Base-by-base conservation (phyloP, 2,888 invertebrate species). In the Brachycybe producta region DNA sequence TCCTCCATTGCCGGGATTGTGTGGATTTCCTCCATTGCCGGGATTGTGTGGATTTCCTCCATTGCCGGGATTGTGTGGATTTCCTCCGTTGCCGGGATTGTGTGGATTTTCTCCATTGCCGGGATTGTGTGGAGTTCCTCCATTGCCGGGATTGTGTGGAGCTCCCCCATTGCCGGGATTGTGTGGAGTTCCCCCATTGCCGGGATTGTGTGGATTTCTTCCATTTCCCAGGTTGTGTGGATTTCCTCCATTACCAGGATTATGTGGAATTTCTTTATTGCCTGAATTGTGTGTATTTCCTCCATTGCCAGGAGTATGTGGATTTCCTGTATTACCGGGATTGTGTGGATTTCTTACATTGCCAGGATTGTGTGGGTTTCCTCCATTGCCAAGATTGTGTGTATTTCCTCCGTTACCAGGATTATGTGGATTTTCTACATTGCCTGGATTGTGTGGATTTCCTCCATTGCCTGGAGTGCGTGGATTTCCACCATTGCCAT, bases 1-100 rank as follows among this genome's bases (percentile, higher is more conserved):
- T n/a, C 28, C 28, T 7, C n/a, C 15, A 43, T 21, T 27, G 30
- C 28, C 19, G 21, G 13, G 27, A 1, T 13, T 15, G 8, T 28
- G 43, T 21, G 42, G 11, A 40, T 40, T 40, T 40, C 40, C 40
- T 40, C 40, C n/a, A n/a, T n/a, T n/a, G n/a, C n/a, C n/a, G n/a
- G n/a, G n/a, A n/a, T n/a, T n/a, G n/a, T n/a, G n/a, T n/a, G n/a
- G n/a, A n/a, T n/a, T n/a, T n/a, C n/a, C n/a, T n/a, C n/a, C n/a
- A n/a, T n/a, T n/a, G n/a, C n/a, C n/a, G n/a, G n/a, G n/a, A n/a
- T n/a, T n/a, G n/a, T n/a, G n/a, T n/a, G n/a, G n/a, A n/a, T n/a
- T n/a, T n/a, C n/a, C n/a, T n/a, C n/a, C n/a, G n/a, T n/a, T n/a
- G n/a, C n/a, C n/a, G n/a, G n/a, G n/a, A n/a, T n/a, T n/a, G n/a